Evolutionary conservation across 2,113 vertebrate species (phyloP).

Genomic region (Ellobius talpinus): DNA sequence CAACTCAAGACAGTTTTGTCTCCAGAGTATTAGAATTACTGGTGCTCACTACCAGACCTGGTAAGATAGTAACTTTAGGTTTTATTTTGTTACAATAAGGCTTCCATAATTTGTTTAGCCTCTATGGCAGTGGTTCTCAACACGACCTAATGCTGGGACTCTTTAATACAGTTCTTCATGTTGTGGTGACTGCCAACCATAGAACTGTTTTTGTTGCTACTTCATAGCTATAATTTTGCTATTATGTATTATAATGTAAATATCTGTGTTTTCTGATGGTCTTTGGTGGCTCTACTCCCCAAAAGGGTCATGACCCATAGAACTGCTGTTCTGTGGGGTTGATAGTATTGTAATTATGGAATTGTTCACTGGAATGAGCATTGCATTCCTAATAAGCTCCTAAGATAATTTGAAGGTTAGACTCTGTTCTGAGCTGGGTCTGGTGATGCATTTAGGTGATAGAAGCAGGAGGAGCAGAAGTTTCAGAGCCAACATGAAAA

Average conservation of each 20-base stretch:
- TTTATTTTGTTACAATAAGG: not conserved
- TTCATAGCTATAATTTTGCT: not conserved
- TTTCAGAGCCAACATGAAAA: not conserved
- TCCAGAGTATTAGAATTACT: not conserved
- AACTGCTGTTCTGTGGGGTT: not conserved
- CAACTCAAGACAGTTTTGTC: not conserved
- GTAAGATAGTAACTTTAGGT: not conserved
- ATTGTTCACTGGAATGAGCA: not conserved
- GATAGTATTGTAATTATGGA: not conserved
- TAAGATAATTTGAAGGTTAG: not conserved
- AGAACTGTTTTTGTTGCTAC: not conserved
- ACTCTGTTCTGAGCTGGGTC: not conserved
- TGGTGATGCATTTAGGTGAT: not conserved
- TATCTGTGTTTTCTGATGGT: not conserved
- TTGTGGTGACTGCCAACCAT: not conserved
- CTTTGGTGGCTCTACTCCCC: not conserved
- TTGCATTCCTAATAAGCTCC: not conserved
- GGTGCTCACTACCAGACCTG: not conserved
- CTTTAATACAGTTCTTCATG: not conserved
- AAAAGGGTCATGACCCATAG: not conserved
- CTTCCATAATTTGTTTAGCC: not conserved
- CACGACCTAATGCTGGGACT: not conserved
- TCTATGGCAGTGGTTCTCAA: not conserved
- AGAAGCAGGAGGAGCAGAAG: not conserved
- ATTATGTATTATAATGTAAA: not conserved